A percentile compares a stretch with the other conserved stretches of the same genome.
Conservation (phyloP, 2,113 vertebrate species). For the Amazona vittata region DNA sequence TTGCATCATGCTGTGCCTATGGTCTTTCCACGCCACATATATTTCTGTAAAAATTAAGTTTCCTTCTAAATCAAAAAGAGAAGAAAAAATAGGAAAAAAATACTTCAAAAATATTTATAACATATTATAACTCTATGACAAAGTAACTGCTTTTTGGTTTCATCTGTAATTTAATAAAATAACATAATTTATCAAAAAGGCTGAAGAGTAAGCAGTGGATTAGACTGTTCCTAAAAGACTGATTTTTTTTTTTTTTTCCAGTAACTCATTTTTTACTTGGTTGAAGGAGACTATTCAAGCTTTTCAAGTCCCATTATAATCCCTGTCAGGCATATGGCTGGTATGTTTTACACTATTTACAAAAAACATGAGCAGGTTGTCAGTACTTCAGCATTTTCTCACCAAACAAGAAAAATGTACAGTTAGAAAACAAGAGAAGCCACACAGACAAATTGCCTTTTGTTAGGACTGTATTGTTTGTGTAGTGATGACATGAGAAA, state of each 20-base stretch:
- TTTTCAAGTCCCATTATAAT: constrained; percentile 8
- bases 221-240: background rate
- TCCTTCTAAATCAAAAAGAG: background rate
- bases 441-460: background rate
- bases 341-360: background rate
- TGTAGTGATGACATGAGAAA: background rate
- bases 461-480: no score
- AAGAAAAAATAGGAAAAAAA: background rate
- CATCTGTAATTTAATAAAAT: background rate
- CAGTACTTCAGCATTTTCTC: background rate
- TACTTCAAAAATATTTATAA: background rate
- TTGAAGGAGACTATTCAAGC: background rate
- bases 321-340: background rate
- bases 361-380: background rate
- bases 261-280: background rate
- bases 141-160: background rate
- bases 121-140: background rate
- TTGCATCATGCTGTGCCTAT: background rate
- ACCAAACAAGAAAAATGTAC: background rate
- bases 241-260: background rate
- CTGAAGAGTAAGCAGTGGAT: background rate
- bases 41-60: background rate
- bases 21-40: background rate
- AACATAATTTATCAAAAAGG: background rate
- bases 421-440: background rate